These are phyloP conservation scores for Gibbula magus DNA, from an alignment of 2,888 invertebrate species.

Conservation along the genomic window DNA sequence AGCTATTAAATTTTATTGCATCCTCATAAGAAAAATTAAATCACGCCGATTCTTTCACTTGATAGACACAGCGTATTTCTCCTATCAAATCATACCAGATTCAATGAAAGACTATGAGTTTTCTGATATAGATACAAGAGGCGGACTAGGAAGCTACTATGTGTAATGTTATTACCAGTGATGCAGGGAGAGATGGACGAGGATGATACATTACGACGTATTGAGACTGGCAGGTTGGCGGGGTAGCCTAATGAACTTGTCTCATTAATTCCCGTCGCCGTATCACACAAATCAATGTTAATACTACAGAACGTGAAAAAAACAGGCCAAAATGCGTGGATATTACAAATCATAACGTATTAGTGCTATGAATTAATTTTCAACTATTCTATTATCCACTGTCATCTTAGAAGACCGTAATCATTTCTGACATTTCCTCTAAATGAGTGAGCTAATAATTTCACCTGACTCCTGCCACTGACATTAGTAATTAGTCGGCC, in stretches of 20 bases:
- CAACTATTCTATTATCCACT: not conserved
- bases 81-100: too few relatives aligned
- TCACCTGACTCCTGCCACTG: not conserved
- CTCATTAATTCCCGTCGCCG: not conserved
- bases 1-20: too few relatives aligned
- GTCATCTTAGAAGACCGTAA: not conserved
- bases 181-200: too few relatives aligned
- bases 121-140: too few relatives aligned
- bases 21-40: too few relatives aligned
- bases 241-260: not conserved
- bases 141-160: too few relatives aligned
- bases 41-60: too few relatives aligned
- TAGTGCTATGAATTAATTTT: not conserved
- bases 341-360: not conserved
- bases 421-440: not conserved
- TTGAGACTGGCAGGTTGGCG: not conserved
- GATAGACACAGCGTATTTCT: too few relatives aligned
- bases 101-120: too few relatives aligned
- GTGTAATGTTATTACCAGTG: too few relatives aligned
- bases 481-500: not conserved
- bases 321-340: not conserved
- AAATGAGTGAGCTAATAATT: conserved; percentile 3
- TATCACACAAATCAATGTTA: not conserved
- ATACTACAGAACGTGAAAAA: not conserved
- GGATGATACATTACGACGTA: not conserved